Evolutionary conservation across 2,797 vertebrate species (phyloP).

Genomic region (Fratercula arctica): DNA sequence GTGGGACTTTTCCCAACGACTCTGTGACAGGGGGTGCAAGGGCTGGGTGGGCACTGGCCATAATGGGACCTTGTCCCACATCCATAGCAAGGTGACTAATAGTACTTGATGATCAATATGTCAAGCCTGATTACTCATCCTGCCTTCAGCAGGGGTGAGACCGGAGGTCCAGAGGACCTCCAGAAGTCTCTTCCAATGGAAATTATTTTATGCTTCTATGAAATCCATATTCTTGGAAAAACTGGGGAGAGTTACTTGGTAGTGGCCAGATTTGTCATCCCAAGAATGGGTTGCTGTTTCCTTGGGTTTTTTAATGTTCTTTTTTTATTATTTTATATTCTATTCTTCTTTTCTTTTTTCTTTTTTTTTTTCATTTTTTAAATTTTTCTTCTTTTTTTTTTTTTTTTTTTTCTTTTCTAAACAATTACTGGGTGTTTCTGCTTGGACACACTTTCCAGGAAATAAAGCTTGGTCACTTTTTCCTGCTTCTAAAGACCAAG

Average conservation of each 20-base stretch:
- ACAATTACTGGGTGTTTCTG: neutral
- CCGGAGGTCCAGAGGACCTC: neutral
- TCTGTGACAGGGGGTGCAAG: rapidly evolving
- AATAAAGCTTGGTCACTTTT: neutral
- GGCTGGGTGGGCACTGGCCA: rapidly evolving
- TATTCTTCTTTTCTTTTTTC: neutral
- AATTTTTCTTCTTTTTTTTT: too few relatives aligned
- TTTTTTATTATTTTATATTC: neutral
- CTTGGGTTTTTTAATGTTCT: neutral
- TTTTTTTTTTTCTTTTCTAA: neutral
- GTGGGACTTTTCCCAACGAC: neutral
- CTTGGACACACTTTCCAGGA: rapidly evolving
- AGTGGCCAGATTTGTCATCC: neutral
- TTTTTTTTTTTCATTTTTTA: neutral
- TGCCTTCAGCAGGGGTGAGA: neutral
- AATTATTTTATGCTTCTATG: neutral
- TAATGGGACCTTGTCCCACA: rapidly evolving
- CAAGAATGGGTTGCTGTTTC: neutral
- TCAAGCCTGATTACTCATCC: neutral
- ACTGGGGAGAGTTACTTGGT: rapidly evolving
- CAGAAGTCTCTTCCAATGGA: neutral
- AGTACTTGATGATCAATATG: neutral
- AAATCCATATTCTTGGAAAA: slow-evolving; percentile 9
- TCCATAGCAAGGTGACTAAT: neutral
- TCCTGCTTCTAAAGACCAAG: neutral